A percentile compares a stretch with the other conserved stretches of the same genome.
These are phyloP conservation scores for Zygaena filipendulae DNA, from an alignment of 2,888 invertebrate genomes.

Conservation along the genomic window DNA sequence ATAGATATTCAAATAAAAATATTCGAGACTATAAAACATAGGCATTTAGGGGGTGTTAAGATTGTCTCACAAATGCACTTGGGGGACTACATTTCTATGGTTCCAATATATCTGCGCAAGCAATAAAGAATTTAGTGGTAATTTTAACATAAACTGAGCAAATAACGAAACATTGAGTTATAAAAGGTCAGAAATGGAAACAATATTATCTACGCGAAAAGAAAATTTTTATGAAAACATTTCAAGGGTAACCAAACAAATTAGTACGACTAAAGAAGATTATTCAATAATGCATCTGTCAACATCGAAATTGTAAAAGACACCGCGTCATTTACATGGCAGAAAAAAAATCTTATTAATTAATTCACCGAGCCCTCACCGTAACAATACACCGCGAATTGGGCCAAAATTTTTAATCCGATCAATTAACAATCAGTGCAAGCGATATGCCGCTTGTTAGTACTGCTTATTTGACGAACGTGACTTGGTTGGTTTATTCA, in stretches of 20 bases:
- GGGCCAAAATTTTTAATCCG: constrained; percentile 64
- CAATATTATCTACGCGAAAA: too few species aligned
- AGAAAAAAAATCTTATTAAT: constrained; percentile 51
- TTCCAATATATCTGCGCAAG: constrained; percentile 47
- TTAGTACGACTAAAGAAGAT: too few species aligned
- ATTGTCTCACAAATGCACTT: constrained; percentile 40
- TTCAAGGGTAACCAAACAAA: too few species aligned
- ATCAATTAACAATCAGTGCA: constrained; percentile 70
- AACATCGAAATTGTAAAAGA: constrained; percentile 56
- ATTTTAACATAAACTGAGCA: constrained; percentile 32
- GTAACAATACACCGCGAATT: constrained; percentile 55
- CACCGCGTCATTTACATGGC: constrained; percentile 43
- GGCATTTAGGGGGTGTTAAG: constrained; percentile 52
- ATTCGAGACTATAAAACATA: constrained; percentile 54
- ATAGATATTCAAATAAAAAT: constrained; percentile 33
- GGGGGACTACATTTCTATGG: constrained; percentile 36
- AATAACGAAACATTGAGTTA: too few species aligned
- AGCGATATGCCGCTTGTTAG: constrained; percentile 66
- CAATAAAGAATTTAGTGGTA: constrained; percentile 44
- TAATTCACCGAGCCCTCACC: constrained; percentile 38
- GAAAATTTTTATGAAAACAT: too few species aligned
- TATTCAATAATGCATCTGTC: constrained; percentile 40
- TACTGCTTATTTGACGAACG: constrained; percentile 63
- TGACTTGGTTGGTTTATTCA: constrained; percentile 56
- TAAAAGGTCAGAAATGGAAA: too few species aligned